Base-by-base conservation (phyloP, 1,140 invertebrate species). In the Harpegnathos saltator region DNA sequence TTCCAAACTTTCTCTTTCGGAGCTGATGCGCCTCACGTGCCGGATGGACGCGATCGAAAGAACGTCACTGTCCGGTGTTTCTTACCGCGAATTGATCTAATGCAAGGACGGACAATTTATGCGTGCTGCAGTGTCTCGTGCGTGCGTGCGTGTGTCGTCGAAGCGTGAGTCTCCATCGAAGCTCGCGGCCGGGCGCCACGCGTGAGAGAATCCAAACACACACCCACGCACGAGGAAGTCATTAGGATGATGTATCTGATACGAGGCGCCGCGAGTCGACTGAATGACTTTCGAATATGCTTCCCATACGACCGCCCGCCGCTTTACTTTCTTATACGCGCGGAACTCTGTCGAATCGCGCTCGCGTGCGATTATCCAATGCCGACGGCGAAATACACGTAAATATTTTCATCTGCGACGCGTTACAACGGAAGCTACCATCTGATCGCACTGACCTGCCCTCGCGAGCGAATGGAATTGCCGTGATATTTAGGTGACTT, bases 161-260 rank as follows among this genome's bases (percentile, higher is more conserved):
- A 71, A 5, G 19, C 26, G 7, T 14, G 15, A 22, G 52, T 4
- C 26, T 26, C 15, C 1, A 24, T 29, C n/a, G 72, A 74, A 29
- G 11, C 24, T 66, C 5, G 52, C 52, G n/a, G n/a, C 56, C 33
- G 17, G 12, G 52, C 15, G 22, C 22, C n/a, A 38, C n/a, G 22
- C 12, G 26, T 15, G 38, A 54, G 38, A 54, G 66, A 72, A 83
- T 87, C 58, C 85, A 86, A 83, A 86, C 62, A 75, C 22, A 54
- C 77, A 61, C 82, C 84, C 85, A 89, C 85, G 84, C 82, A 89
- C 44, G 68, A 86, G 87, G 87, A 89, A 89, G 72, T 89, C 84
- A 86, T 89, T 89, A 86, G 84, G 66, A 89, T 89, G 87, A 89
- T 89, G 84, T 84, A 84, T 86, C 75, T 33, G 84, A 89, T 89